phyloP scores from a whole-genome alignment of 35 echinoderm and acorn worm species.

The Ophiothrix spiculata region DNA sequence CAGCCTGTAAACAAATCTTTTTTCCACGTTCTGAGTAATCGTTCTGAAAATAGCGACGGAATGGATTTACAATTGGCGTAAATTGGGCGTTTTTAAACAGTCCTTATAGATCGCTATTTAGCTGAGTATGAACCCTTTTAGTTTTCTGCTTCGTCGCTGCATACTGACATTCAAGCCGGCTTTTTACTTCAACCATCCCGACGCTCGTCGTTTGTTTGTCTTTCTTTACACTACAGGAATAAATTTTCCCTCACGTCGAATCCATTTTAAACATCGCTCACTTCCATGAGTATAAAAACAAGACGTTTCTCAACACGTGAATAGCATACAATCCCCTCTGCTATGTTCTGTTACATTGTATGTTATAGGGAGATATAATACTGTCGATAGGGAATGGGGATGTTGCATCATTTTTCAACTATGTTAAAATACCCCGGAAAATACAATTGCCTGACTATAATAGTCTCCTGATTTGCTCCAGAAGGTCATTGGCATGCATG shows the following conservation, averaged over 20 bases:
- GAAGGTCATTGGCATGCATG: no score
- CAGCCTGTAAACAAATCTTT: background rate
- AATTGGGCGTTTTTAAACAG: conserved; percentile 15
- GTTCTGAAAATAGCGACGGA: background rate
- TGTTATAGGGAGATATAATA: no score
- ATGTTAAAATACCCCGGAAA: no score
- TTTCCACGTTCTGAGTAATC: background rate
- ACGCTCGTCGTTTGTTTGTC: conserved; percentile 4
- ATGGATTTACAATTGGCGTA: conserved; percentile 4
- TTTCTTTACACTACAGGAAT: background rate
- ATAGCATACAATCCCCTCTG: background rate
- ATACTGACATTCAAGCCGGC: background rate
- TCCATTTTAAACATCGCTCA: background rate
- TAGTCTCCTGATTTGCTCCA: no score
- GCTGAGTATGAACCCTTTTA: conserved; percentile 1
- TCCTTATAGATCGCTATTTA: background rate
- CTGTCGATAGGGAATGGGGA: no score
- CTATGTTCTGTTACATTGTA: no score
- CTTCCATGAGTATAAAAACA: conserved; percentile 4
- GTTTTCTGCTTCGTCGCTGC: background rate
- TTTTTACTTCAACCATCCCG: background rate
- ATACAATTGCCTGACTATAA: no score
- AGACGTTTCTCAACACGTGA: background rate
- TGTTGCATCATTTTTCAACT: no score
- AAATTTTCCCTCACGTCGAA: background rate